phyloP scores from a whole-genome alignment of 2,797 vertebrate species.

The Oryzias sinensis region DNA sequence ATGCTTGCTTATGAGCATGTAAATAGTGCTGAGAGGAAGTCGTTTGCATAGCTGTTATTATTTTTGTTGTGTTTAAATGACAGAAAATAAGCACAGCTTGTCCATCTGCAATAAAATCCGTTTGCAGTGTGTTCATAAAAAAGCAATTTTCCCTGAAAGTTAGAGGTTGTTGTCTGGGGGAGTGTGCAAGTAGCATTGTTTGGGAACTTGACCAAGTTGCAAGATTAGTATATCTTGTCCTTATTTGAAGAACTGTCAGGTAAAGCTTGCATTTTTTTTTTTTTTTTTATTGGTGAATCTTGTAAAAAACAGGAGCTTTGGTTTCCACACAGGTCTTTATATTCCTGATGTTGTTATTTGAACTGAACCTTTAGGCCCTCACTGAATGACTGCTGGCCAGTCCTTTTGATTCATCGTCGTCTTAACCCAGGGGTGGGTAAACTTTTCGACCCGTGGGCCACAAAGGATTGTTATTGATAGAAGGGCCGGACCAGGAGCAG shows the following conservation, averaged over 20 bases:
- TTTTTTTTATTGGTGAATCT: too few species aligned
- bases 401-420: too few species aligned
- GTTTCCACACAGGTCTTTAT: too few species aligned
- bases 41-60: constrained; percentile 59
- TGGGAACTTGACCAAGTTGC: constrained; percentile 28
- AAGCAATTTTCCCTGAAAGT: constrained; percentile 32
- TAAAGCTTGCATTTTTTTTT: constrained; percentile 12
- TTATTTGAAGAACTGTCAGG: constrained; percentile 3
- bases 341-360: too few species aligned
- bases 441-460: too few species aligned
- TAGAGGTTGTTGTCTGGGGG: constrained; percentile 28
- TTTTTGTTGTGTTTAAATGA: constrained; percentile 46
- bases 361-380: too few species aligned
- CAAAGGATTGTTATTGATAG: too few species aligned
- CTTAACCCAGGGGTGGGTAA: too few species aligned
- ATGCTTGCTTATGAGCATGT: constrained; percentile 63
- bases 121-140: constrained; percentile 51
- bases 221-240: neutral
- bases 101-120: constrained; percentile 46
- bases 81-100: constrained; percentile 42
- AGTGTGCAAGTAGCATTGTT: constrained; percentile 8
- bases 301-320: too few species aligned
- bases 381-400: too few species aligned
- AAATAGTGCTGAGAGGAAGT: constrained; percentile 53
- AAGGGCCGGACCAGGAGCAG: too few species aligned